Conservation (phyloP, 2,113 vertebrate species). For the Cebidichthys violaceus region DNA sequence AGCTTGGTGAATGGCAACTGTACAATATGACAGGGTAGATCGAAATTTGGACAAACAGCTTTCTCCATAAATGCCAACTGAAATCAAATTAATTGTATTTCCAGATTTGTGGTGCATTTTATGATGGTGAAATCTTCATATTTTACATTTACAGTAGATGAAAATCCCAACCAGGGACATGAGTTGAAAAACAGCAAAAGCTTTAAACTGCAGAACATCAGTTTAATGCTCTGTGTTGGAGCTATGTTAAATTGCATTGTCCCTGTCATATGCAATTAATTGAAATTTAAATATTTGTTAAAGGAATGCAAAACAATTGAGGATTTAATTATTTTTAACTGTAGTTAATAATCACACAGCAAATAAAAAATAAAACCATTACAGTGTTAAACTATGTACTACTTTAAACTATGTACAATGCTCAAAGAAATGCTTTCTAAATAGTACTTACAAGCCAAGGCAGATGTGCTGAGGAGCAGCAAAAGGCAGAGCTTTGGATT, state of each 20-base stretch:
- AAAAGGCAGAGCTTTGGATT: slow-evolving; percentile 82
- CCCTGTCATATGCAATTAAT: neutral
- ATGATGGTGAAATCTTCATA: neutral
- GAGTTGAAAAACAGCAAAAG: neutral
- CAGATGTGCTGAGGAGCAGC: slow-evolving; percentile 75
- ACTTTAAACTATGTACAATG: neutral
- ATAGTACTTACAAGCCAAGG: slow-evolving; percentile 78
- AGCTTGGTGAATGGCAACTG: neutral
- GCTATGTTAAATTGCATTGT: neutral
- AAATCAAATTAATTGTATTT: neutral
- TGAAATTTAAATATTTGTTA: neutral
- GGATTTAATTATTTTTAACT: neutral
- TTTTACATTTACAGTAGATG: neutral
- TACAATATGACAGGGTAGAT: neutral
- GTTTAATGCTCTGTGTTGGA: neutral
- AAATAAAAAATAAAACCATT: neutral
- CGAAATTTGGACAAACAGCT: neutral
- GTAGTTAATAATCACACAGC: neutral
- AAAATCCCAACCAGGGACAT: neutral
- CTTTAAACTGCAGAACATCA: neutral
- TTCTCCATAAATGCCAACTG: neutral
- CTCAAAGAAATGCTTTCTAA: neutral
- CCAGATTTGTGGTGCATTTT: neutral
- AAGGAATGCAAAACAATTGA: neutral
- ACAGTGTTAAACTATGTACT: neutral